phyloP scores from a whole-genome alignment of 2,113 vertebrate genomes.

The Opisthocomus hoazin region DNA sequence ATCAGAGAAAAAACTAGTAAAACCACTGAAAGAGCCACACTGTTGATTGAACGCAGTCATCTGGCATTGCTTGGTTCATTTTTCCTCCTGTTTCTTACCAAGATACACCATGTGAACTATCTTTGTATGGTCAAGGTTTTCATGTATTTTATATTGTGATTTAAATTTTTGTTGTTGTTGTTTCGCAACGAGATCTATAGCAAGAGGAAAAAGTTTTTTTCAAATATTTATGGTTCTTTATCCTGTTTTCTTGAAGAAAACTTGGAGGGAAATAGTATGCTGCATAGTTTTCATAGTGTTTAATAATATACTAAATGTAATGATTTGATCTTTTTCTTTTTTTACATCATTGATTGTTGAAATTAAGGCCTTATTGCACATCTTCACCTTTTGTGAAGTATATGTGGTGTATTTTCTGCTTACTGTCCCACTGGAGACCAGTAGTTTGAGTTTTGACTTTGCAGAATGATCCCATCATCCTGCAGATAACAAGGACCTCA shows the following conservation, averaged over 20 bases:
- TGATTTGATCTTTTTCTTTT: not conserved
- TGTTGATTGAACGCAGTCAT: not conserved
- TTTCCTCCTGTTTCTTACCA: not conserved
- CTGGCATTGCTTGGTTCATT: not conserved
- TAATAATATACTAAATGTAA: not conserved
- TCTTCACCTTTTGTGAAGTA: not conserved
- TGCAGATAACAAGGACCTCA: not conserved
- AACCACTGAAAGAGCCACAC: not conserved
- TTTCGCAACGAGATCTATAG: not conserved
- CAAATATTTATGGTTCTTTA: not conserved
- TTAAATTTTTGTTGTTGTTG: not conserved
- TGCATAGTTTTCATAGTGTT: not conserved
- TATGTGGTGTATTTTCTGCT: not conserved
- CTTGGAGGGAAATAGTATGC: not conserved
- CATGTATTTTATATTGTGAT: not conserved
- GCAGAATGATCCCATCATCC: not conserved
- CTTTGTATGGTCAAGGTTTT: not conserved
- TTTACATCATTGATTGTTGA: not conserved
- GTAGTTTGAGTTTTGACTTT: not conserved
- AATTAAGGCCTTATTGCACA: not conserved
- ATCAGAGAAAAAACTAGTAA: not conserved
- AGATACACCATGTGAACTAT: not conserved
- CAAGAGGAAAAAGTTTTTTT: not conserved
- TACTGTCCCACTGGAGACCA: not conserved
- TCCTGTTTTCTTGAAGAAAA: not conserved